Percentiles rank a stretch among this genome's conserved stretches.
These are phyloP conservation scores for Diaphora mendica DNA, from an alignment of 2,888 invertebrate genomes.

Conservation along the genomic window DNA sequence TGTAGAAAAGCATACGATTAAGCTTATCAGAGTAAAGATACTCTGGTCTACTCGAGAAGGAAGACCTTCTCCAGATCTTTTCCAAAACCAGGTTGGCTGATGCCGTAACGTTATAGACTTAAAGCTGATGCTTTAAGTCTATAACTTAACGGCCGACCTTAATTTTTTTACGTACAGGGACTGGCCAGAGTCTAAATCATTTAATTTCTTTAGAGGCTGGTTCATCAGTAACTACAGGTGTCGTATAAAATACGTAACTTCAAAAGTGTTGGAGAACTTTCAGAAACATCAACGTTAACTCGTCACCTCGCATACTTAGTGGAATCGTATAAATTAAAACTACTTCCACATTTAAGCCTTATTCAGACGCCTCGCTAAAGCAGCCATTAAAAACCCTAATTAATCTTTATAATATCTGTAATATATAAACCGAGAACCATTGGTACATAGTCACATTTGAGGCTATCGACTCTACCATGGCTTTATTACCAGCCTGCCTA, in stretches of 20 bases:
- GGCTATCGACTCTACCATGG: slow-evolving; percentile 57
- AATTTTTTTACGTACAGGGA: too few relatives aligned
- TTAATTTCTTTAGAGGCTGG: not conserved
- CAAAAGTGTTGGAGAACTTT: not conserved
- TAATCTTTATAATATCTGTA: not conserved
- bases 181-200: not conserved
- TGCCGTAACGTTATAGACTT: too few relatives aligned
- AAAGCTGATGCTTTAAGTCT: too few relatives aligned
- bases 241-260: not conserved
- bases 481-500: slow-evolving; percentile 57
- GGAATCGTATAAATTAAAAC: too few relatives aligned
- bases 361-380: not conserved
- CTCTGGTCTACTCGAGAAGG: too few relatives aligned
- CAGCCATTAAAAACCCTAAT: not conserved
- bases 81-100: too few relatives aligned
- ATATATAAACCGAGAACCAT: not conserved
- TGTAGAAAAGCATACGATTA: not conserved
- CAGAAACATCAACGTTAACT: not conserved
- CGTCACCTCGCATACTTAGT: too few relatives aligned
- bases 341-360: too few relatives aligned
- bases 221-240: not conserved
- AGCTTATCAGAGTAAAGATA: too few relatives aligned
- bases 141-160: too few relatives aligned
- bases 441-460: slow-evolving; percentile 41
- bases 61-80: too few relatives aligned